A percentile compares a stretch with the other conserved stretches of the same genome.
These are phyloP conservation scores for Pseudonaja textilis DNA, from an alignment of 2,113 vertebrate genomes.

Conservation along the genomic window DNA sequence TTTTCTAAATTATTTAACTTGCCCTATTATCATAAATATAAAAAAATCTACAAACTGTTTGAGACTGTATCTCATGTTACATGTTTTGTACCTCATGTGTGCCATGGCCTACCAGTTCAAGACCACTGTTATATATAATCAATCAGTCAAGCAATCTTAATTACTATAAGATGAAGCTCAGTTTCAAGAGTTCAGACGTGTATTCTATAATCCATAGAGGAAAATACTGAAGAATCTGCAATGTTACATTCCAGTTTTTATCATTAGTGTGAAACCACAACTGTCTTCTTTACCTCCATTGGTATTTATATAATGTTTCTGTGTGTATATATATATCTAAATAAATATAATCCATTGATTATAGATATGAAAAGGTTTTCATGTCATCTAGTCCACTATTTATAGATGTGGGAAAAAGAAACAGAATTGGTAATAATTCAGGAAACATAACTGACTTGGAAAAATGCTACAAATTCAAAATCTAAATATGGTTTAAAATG, in stretches of 20 bases:
- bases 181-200: neutral
- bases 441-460: neutral
- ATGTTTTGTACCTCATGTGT: too few relatives aligned
- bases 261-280: neutral
- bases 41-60: neutral
- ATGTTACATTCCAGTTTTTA: neutral
- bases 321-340: too few relatives aligned
- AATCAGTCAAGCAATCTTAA: slow-evolving; percentile 8
- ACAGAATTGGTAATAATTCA: neutral
- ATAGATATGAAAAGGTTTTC: neutral
- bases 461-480: neutral
- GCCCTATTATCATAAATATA: neutral
- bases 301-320: neutral
- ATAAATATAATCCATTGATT: neutral
- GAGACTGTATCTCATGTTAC: neutral
- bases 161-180: neutral
- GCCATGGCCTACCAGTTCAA: too few relatives aligned
- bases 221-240: neutral
- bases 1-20: neutral
- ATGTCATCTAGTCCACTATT: neutral
- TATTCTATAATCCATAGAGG: neutral
- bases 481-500: neutral
- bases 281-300: neutral
- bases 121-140: neutral
- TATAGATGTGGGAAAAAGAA: neutral